Conservation (phyloP, 2,888 invertebrate species). For the Masnerella sp. region DNA sequence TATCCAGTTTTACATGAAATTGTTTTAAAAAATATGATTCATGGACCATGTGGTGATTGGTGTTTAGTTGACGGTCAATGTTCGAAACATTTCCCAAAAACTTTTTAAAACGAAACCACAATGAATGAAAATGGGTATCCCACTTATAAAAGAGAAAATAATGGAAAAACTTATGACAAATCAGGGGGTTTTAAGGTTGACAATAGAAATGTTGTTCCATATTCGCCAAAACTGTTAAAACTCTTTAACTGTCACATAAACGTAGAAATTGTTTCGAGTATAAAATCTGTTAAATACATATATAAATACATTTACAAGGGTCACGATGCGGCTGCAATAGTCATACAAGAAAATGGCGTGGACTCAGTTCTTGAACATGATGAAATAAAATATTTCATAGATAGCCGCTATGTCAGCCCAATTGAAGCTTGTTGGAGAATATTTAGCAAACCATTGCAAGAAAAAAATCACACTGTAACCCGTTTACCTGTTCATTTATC, state of each 20-base stretch:
- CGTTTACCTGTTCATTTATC: too few relatives aligned
- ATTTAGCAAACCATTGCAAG: neutral
- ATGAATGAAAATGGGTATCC: neutral
- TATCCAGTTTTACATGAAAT: slow-evolving; percentile 66
- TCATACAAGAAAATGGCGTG: neutral
- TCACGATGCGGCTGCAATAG: neutral
- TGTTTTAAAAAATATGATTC: slow-evolving; percentile 70
- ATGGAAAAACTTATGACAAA: neutral
- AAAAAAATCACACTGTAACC: neutral
- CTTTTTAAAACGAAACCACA: neutral
- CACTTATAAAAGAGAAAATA: neutral
- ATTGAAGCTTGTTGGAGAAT: neutral
- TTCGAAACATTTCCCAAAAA: neutral
- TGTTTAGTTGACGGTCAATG: slow-evolving; percentile 43
- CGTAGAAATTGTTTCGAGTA: neutral
- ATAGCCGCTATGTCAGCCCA: neutral
- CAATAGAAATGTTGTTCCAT: too few relatives aligned
- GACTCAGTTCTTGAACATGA: neutral
- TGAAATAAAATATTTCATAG: too few relatives aligned
- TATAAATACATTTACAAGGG: too few relatives aligned
- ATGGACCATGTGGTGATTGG: slow-evolving; percentile 49
- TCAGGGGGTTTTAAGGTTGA: neutral
- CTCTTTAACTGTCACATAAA: too few relatives aligned
- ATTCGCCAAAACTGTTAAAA: too few relatives aligned
- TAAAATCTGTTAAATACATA: slow-evolving; percentile 2